Conservation (phyloP, 2,113 vertebrate species). For the Dipodomys spectabilis region DNA sequence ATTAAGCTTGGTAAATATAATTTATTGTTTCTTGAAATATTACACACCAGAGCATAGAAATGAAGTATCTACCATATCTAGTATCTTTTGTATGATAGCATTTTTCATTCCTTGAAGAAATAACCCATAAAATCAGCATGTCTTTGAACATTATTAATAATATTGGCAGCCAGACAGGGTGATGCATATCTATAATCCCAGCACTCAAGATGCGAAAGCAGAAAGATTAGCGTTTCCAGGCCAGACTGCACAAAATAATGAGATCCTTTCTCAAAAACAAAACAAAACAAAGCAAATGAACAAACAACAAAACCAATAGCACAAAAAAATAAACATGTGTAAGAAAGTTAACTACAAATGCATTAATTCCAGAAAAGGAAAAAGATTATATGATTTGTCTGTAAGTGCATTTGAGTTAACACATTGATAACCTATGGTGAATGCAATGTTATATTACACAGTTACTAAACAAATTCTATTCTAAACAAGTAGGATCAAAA, state of each 20-base stretch:
- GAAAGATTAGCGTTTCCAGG: too few relatives aligned
- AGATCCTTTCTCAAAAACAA: too few relatives aligned
- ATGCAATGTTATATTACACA: neutral
- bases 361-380: neutral
- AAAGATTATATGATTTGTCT: neutral
- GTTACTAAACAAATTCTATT: neutral
- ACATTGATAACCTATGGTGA: neutral
- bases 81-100: neutral
- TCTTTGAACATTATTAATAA: neutral
- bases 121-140: neutral
- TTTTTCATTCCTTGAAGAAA: conserved; percentile 52
- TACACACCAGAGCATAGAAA: neutral
- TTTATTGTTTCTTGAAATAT: neutral
- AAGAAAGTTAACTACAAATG: too few relatives aligned
- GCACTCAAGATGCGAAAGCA: too few relatives aligned
- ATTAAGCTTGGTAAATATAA: neutral
- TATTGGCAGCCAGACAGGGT: neutral
- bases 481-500: neutral
- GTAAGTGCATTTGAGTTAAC: neutral
- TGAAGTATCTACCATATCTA: neutral
- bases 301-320: too few relatives aligned
- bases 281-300: too few relatives aligned
- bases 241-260: too few relatives aligned
- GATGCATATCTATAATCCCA: too few relatives aligned
- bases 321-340: too few relatives aligned